phyloP scores from a whole-genome alignment of 2,797 vertebrate species.

The Oophaga sylvatica region DNA sequence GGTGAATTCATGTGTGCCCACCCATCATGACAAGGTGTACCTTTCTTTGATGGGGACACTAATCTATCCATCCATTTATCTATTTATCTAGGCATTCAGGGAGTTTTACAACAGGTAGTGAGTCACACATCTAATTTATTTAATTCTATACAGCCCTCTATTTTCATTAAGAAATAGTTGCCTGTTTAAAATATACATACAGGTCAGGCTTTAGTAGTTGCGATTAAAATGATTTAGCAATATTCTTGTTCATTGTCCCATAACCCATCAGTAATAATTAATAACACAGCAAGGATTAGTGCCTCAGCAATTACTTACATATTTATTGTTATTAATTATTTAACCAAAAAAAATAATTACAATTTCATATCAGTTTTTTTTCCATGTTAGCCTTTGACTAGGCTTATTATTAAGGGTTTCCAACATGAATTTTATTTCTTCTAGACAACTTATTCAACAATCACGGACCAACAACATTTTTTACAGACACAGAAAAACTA shows the following conservation, averaged over 20 bases:
- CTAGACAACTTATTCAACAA: no score
- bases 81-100: not conserved
- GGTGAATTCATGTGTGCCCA: no score
- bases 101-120: not conserved
- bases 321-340: constrained; percentile 13
- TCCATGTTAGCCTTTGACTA: not conserved
- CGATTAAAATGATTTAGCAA: constrained; percentile 19
- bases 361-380: not conserved
- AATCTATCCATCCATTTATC: not conserved
- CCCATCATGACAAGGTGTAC: no score
- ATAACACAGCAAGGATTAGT: not conserved
- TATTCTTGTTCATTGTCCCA: constrained; percentile 1
- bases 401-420: not conserved
- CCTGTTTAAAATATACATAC: constrained; percentile 10
- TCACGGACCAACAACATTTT: no score
- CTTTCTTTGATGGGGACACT: no score
- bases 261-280: constrained; percentile 15
- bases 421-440: no score
- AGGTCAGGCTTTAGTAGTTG: not conserved
- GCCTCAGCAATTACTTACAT: constrained; percentile 4
- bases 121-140: not conserved
- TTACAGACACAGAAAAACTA: no score
- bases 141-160: not conserved
- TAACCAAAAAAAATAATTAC: not conserved
- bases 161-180: not conserved